Evolutionary conservation across 2,797 vertebrate genomes (phyloP).

Genomic region (Thamnophis elegans): DNA sequence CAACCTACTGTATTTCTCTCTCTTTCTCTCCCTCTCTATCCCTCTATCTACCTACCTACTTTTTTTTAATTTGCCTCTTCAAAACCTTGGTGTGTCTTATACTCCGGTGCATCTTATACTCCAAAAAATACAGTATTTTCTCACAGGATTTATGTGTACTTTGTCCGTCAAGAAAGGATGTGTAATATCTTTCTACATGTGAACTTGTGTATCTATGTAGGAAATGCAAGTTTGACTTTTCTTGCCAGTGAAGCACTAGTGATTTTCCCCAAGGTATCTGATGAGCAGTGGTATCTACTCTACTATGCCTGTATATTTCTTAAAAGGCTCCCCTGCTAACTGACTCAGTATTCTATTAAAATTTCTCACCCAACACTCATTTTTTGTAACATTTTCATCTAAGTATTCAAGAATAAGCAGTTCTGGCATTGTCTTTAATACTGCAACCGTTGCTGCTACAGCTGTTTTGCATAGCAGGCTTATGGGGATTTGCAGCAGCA

Average conservation of each 20-base stretch:
- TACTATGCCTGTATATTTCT: not conserved
- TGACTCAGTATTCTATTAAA: not conserved
- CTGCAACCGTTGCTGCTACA: not conserved
- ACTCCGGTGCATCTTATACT: no score
- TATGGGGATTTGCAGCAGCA: not conserved
- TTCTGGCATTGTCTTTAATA: not conserved
- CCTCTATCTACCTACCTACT: no score
- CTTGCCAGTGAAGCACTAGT: not conserved
- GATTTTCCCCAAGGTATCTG: conserved; percentile 1
- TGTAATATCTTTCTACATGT: conserved; percentile 6
- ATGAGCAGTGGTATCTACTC: not conserved
- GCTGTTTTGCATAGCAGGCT: not conserved
- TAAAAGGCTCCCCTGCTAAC: not conserved
- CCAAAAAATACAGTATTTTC: no score
- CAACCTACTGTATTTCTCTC: no score
- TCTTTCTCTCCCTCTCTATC: no score
- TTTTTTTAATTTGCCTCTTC: no score
- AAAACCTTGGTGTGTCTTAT: no score
- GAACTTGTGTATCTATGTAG: not conserved
- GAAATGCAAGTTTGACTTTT: not conserved
- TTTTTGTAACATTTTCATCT: not conserved
- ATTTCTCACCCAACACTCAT: not conserved
- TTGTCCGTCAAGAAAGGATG: not conserved
- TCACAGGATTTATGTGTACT: not conserved
- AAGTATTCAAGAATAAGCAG: not conserved